Evolutionary conservation across 2,797 vertebrate species (phyloP), one percentile per base, ranked within the genome.

Genomic region (Bradypodion ventrale): DNA sequence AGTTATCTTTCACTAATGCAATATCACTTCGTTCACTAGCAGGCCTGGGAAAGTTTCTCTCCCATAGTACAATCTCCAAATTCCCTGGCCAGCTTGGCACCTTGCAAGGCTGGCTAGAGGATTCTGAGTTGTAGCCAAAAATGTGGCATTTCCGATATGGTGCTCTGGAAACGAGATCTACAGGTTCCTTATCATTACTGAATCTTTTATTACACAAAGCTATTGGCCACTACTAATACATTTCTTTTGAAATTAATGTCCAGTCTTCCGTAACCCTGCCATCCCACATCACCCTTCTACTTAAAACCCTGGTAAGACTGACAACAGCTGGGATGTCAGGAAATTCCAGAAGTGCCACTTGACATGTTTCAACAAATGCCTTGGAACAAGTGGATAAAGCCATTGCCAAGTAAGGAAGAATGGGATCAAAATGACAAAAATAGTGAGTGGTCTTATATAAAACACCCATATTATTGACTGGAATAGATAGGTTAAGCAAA

Each of bases 341-440:
- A 89, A 56, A 88, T 80, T 77, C 83, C 75, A 63, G 6, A 32
- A 66, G 40, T 0, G 0, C 75, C 0, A 0, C 37, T 76, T 5
- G 1, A 87, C 84, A 40, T 65, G 87, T 85, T 89, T 78, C 88
- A 89, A 86, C 88, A 91, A 91, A 84, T 35, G 70, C 56, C 74
- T 69, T 32, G 15, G 87, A 88, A 60, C 7, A 46, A 35, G 10
- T n/a, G 4, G 40, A 86, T n/a, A 1, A 27, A 72, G 12, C 66
- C 7, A 8, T 19, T 4, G 32, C 46, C 74, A 75, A 85, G 52
- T 62, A 19, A 59, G 44, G 70, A 52, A 5, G 62, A 40, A 63
- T n/a, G 32, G 9, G 42, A 63, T 63, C 46, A n/a, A 85, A 62
- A 70, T 15, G 9, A 69, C 59, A 81, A 63, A 79, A 78, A 81